A percentile compares a stretch with the other conserved stretches of the same genome.
These are phyloP conservation scores for Pygocentrus nattereri DNA, from an alignment of 2,797 vertebrate species.

Conservation along the genomic window DNA sequence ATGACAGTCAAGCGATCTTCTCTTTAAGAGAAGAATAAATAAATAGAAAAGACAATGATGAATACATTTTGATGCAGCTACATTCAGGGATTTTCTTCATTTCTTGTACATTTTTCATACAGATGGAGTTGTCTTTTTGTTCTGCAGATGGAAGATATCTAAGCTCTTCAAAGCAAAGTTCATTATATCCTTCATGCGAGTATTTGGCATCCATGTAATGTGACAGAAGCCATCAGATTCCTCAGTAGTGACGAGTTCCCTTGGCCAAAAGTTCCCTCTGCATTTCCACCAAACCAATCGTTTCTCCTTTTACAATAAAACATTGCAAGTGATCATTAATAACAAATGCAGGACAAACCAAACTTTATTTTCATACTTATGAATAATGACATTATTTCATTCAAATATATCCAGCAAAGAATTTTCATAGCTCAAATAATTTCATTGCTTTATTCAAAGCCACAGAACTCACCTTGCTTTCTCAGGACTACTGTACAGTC, in stretches of 20 bases:
- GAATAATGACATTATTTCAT: too few species aligned
- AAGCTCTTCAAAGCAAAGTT: slow-evolving; percentile 14
- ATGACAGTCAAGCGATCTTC: slow-evolving; percentile 22
- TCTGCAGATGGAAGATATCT: background rate
- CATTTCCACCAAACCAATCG: background rate
- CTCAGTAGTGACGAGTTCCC: background rate
- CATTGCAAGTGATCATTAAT: background rate
- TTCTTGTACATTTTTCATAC: background rate
- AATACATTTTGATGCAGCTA: slow-evolving; percentile 34
- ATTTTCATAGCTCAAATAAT: background rate
- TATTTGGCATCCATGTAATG: slow-evolving; percentile 17
- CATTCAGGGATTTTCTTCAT: slow-evolving; percentile 47
- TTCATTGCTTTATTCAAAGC: background rate
- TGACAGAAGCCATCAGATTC: background rate
- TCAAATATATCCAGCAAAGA: too few species aligned
- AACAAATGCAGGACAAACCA: background rate
- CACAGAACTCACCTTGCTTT: slow-evolving; percentile 59
- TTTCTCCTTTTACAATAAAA: slow-evolving; percentile 21
- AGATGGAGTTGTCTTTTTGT: slow-evolving; percentile 2
- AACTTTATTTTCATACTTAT: too few species aligned
- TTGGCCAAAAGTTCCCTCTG: slow-evolving; percentile 5
- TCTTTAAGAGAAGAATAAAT: slow-evolving; percentile 48
- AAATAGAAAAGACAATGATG: slow-evolving; percentile 38
- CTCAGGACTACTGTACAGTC: slow-evolving; percentile 72
- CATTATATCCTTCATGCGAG: slow-evolving; percentile 31